phyloP scores from a whole-genome alignment of 2,797 vertebrate genomes.

The Poeciliopsis turneri region DNA sequence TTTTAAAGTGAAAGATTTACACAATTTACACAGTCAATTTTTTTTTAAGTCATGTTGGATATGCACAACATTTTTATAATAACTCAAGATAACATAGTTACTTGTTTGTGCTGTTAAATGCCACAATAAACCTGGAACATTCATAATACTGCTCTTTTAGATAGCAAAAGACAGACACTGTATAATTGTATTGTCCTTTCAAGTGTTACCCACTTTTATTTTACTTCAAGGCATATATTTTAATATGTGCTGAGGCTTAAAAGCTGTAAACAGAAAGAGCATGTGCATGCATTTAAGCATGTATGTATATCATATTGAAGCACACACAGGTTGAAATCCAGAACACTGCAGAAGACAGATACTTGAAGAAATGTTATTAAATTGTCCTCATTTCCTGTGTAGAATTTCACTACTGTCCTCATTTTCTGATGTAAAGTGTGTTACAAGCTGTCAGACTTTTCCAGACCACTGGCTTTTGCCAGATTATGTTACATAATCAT shows the following conservation, averaged over 20 bases:
- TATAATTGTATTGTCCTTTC: not conserved
- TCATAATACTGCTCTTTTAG: too few relatives aligned
- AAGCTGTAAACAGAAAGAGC: not conserved
- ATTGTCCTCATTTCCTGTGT: not conserved
- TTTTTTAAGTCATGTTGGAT: too few relatives aligned
- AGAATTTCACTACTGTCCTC: not conserved
- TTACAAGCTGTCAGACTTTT: slow-evolving; percentile 29
- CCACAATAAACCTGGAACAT: too few relatives aligned
- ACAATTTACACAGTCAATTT: too few relatives aligned
- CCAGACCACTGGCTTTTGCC: slow-evolving; percentile 34
- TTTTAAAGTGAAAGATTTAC: too few relatives aligned
- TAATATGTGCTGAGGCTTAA: not conserved
- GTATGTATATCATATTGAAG: not conserved
- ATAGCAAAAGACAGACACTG: not conserved
- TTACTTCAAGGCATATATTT: not conserved
- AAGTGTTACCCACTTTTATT: not conserved
- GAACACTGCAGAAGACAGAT: not conserved
- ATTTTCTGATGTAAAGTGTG: slow-evolving; percentile 8
- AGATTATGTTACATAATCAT: slow-evolving; percentile 26
- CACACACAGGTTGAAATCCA: not conserved
- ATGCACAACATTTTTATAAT: too few relatives aligned
- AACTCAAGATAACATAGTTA: too few relatives aligned
- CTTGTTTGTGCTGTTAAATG: too few relatives aligned
- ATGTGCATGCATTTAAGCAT: not conserved
- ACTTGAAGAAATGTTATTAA: not conserved